Base-by-base conservation (phyloP, 2,888 invertebrate species). In the Amphipoea lucens region DNA sequence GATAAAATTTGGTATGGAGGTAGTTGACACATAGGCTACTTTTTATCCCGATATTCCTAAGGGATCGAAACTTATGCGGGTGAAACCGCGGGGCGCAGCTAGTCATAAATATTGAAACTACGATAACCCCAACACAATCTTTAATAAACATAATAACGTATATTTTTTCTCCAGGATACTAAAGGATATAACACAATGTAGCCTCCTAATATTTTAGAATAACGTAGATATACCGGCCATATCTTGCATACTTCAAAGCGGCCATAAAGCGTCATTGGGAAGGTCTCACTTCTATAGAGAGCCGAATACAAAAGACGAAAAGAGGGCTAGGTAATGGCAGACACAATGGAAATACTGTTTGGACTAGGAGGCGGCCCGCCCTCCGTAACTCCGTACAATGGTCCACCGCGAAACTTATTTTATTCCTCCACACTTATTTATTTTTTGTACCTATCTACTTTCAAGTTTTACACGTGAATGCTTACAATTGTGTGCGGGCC, bases 271-370 rank as follows among this genome's bases (percentile, higher is more conserved):
- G 95, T 95, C 96, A 96, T 96, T 95, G 95, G 95, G 95, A 96
- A 95, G 95, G 95, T 95, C 95, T 95, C 95, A 94, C 95, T 95
- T 96, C 96, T 96, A 96, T 96, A 95, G 96, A 94, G 95, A 95
- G 94, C 91, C 93, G 95, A 95, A 94, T 93, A 96, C 96, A 96
- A 96, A 96, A 94, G 96, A 93, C 93, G 95, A 95, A 95, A 95
- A 95, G 96, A 96, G 96, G 96, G 96, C 96, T 96, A 96, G 96
- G 96, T 96, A 96, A 96, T 96, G 95, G 96, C 93, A 93, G 95
- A 95, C 96, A 96, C 96, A 96, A 96, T 96, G 95, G 96, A 94
- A 85, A 95, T 93, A 95, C 95, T 96, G 96, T 96, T 96, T 96
- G 96, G 95, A 95, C 96, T 96, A 95, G 95, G 90, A 93, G 94